phyloP scores from a whole-genome alignment of 2,888 invertebrate species.

The Pseudoips prasinana region DNA sequence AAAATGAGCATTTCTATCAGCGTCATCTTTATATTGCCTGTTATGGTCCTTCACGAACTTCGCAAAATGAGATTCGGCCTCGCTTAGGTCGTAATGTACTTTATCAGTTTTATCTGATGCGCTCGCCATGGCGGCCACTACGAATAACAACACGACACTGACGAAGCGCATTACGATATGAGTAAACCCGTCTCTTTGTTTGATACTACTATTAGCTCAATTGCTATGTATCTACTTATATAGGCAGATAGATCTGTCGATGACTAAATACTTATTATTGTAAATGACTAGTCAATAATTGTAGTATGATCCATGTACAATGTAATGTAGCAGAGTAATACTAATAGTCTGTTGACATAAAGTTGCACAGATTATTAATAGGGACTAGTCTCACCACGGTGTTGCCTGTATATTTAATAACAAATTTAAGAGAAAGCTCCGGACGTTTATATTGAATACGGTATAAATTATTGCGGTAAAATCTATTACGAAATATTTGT shows the following conservation, averaged over 20 bases:
- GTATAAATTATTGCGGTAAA: too few species aligned
- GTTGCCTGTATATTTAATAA: too few species aligned
- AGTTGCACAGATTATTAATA: too few species aligned
- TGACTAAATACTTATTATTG: conserved; percentile 9
- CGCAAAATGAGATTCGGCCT: conserved; percentile 38
- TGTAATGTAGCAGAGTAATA: too few species aligned
- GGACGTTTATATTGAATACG: too few species aligned
- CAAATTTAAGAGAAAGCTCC: too few species aligned
- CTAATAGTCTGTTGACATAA: too few species aligned
- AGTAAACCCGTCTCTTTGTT: conserved; percentile 8
- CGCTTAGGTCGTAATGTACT: conserved; percentile 32
- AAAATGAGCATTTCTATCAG: conserved; percentile 36
- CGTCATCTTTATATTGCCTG: conserved; percentile 36
- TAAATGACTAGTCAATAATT: too few species aligned
- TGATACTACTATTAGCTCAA: conserved; percentile 1
- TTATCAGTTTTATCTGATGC: conserved; percentile 9
- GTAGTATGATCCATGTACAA: too few species aligned
- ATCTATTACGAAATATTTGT: too few species aligned
- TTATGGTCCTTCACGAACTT: conserved; percentile 40
- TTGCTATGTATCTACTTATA: conserved; percentile 7
- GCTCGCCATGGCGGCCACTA: conserved; percentile 25
- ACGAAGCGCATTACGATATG: conserved; percentile 14
- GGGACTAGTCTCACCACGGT: too few species aligned
- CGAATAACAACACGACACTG: conserved; percentile 18
- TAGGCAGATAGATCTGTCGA: conserved; percentile 1